A percentile compares a stretch with the other conserved stretches of the same genome.
phyloP scores from a whole-genome alignment of 2,797 vertebrate species.

The Eleutherodactylus coqui region DNA sequence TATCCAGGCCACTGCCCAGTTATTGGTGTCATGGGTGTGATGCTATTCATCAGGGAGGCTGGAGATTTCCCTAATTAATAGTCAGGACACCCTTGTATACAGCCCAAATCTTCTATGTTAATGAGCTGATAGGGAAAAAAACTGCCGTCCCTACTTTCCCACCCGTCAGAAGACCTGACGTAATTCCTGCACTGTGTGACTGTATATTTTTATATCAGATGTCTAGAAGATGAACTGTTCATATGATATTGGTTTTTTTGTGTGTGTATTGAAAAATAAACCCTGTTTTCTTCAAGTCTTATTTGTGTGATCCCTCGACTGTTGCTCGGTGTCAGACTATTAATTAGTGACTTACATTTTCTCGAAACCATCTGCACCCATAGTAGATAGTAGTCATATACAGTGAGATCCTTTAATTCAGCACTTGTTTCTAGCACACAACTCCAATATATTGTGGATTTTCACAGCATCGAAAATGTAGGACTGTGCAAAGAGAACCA shows the following conservation, averaged over 20 bases:
- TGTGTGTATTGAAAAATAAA: background rate
- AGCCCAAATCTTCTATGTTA: background rate
- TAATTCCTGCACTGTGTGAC: background rate
- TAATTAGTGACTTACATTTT: background rate
- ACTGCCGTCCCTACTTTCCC: background rate
- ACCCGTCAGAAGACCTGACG: background rate
- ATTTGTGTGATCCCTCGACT: background rate
- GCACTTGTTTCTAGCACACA: too few species aligned
- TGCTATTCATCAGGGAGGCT: background rate
- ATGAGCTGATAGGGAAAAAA: background rate
- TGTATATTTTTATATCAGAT: slow-evolving; percentile 15
- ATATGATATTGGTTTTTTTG: background rate
- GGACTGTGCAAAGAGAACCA: too few species aligned
- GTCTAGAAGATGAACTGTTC: background rate
- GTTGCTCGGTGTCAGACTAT: background rate
- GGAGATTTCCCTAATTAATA: background rate
- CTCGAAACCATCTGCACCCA: background rate
- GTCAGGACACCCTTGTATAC: background rate
- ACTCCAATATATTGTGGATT: too few species aligned
- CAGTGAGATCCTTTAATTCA: too few species aligned
- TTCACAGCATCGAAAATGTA: too few species aligned
- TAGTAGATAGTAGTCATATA: background rate
- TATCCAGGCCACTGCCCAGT: background rate
- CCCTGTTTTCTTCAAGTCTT: slow-evolving; percentile 1
- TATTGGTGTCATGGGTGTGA: background rate